Base-by-base conservation (phyloP, 2,888 invertebrate species). In the Ceriagrion tenellum region DNA sequence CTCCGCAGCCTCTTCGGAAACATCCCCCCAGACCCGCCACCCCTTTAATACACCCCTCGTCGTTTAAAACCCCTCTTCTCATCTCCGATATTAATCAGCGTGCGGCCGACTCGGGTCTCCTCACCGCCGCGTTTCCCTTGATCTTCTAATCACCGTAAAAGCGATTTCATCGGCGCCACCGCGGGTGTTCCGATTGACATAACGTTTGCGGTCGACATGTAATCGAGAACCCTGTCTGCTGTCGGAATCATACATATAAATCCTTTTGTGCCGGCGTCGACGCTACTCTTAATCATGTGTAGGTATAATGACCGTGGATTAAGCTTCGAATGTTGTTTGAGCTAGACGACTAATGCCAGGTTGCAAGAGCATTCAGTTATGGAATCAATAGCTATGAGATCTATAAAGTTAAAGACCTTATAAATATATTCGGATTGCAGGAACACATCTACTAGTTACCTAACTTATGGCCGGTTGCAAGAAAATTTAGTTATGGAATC, bases 61-160 rank as follows among this genome's bases (percentile, higher is more conserved):
- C n/a, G 26, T n/a, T 26, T n/a, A 8, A 69, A 69, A 8, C 69
- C 69, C 69, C 69, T 26, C 74, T n/a, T 81, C 81, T 81, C 81
- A 81, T 81, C 81, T 81, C 81, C 81, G 81, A 30, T 81, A 81
- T 81, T 35, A 81, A 81, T 81, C 81, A 81, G 30, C 26, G 81
- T 35, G 81, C 35, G 81, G 81, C 13, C 81, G 81, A 81, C 35
- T 81, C 35, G 30, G 35, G 81, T 81, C 30, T 35, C 81, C 81
- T 26, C n/a, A n/a, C n/a, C n/a, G n/a, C n/a, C 69, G 13, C 81
- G 81, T 30, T 81, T 16, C 81, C 35, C 35, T 35, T 30, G 81
- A 81, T 35, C 81, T 35, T 81, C 81, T 81, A 81, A 81, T 81
- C 81, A 81, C 81, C 81, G 81, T 30, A 26, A 81, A 81, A 81